Evolutionary conservation across 2,797 vertebrate genomes (phyloP).

Genomic region (Mus spretus): DNA sequence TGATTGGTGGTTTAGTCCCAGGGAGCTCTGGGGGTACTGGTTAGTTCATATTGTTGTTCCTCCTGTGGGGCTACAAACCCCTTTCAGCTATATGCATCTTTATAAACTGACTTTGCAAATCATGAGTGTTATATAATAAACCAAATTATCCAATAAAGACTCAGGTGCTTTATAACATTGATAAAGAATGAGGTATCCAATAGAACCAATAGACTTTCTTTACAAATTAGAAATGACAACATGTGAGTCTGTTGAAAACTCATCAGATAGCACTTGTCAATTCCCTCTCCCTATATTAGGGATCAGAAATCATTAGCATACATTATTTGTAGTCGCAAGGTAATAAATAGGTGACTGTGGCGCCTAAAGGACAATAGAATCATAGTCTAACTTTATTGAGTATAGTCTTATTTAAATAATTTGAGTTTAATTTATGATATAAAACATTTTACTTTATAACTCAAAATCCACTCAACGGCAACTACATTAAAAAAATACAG

Average conservation of each 20-base stretch:
- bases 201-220: constrained; percentile 56
- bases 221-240: constrained; percentile 64
- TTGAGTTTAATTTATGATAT: constrained; percentile 56
- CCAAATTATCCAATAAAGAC: neutral
- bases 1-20: no score
- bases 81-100: neutral
- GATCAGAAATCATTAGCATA: constrained; percentile 55
- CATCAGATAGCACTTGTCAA: constrained; percentile 3
- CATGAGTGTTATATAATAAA: constrained; percentile 16
- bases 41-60: no score
- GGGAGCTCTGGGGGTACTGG: no score
- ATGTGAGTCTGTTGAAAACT: constrained; percentile 22
- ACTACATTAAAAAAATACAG: constrained; percentile 47
- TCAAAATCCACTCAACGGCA: constrained; percentile 49
- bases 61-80: no score
- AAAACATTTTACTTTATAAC: constrained; percentile 49
- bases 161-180: constrained; percentile 56
- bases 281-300: constrained; percentile 28
- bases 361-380: constrained; percentile 55
- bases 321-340: constrained; percentile 38
- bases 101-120: constrained; percentile 59
- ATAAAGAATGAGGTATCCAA: constrained; percentile 42
- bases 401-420: constrained; percentile 48
- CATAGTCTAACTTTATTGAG: constrained; percentile 24
- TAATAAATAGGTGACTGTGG: constrained; percentile 45